phyloP scores from a whole-genome alignment of 2,113 vertebrate species.

The Charadrius vociferus region DNA sequence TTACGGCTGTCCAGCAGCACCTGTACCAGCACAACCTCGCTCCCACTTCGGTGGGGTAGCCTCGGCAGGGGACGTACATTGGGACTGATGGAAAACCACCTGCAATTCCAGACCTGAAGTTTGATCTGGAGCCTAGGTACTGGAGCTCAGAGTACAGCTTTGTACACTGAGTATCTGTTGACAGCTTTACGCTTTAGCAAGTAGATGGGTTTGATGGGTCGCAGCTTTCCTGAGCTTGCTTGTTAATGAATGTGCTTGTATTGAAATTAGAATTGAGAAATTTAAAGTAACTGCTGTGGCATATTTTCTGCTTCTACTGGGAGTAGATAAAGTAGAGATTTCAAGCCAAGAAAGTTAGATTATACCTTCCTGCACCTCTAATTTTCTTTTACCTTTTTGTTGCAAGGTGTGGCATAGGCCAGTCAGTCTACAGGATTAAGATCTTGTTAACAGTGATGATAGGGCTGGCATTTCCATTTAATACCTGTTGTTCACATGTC shows the following conservation, averaged over 20 bases:
- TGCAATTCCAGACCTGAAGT: not conserved
- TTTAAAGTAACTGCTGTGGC: not conserved
- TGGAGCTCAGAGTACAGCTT: not conserved
- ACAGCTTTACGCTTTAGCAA: not conserved
- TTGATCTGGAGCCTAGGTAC: not conserved
- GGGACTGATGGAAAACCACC: not conserved
- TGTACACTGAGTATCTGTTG: not conserved
- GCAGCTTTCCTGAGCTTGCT: not conserved
- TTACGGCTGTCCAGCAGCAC: not conserved
- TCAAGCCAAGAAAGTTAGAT: not conserved
- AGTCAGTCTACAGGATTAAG: not conserved
- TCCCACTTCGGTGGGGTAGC: fast-evolving
- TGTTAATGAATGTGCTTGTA: not conserved
- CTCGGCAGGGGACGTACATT: not conserved
- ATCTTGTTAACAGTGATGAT: not conserved
- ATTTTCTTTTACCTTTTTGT: not conserved
- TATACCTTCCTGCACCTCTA: not conserved
- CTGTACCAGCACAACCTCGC: too few relatives aligned
- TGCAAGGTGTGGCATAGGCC: not conserved
- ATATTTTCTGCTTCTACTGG: not conserved
- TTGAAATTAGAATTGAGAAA: not conserved
- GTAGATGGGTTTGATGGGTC: not conserved
- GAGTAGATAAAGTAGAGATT: not conserved
- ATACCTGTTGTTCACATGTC: not conserved
- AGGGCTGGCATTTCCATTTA: too few relatives aligned